Conservation (phyloP, 2,113 vertebrate species). For the Psilopsiagon aurifrons region DNA sequence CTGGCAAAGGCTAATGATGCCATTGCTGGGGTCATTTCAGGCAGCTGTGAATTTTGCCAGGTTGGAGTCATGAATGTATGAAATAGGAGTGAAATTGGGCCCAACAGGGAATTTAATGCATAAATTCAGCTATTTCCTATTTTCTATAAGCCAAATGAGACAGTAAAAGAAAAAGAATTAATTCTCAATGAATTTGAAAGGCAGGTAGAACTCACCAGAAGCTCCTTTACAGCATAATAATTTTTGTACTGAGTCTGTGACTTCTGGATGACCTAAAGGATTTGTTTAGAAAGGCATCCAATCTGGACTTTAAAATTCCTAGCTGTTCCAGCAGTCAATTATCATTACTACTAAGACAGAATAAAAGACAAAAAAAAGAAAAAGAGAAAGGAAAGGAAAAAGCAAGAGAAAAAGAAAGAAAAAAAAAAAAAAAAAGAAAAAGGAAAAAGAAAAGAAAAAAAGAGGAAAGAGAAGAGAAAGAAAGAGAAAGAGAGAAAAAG, state of each 20-base stretch:
- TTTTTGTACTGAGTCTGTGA: not conserved
- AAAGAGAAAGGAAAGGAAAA: no score
- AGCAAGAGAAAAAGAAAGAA: no score
- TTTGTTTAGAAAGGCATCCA: not conserved
- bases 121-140: not conserved
- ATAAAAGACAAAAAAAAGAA: not conserved
- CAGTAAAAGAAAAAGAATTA: not conserved
- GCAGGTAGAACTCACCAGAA: not conserved
- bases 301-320: not conserved
- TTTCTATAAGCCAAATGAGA: not conserved
- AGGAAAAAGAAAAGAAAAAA: not conserved
- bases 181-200: not conserved
- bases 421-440: not conserved
- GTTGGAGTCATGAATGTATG: not conserved
- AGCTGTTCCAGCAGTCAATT: not conserved
- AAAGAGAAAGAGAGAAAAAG: no score
- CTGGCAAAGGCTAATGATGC: not conserved
- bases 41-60: slow-evolving; percentile 17
- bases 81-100: not conserved
- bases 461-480: no score
- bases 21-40: not conserved
- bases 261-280: not conserved
- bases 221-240: not conserved
- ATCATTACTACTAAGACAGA: not conserved
- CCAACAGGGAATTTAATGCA: not conserved